Base-by-base conservation (phyloP, 2,888 invertebrate genomes). In the Tetragnatha montana region DNA sequence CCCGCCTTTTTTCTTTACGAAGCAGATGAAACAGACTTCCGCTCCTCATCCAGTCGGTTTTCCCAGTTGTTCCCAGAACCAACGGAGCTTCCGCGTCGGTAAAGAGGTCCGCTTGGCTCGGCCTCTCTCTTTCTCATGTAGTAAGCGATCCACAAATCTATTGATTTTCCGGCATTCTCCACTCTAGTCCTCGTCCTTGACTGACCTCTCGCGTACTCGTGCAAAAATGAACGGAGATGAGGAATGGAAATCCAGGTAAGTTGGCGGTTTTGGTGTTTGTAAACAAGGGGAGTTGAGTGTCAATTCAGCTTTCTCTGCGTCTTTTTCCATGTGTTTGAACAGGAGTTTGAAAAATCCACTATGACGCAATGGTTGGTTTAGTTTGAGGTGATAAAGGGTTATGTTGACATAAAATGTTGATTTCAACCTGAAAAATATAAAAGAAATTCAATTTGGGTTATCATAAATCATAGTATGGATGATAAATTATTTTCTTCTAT, bases 71-170 rank as follows among this genome's bases (percentile, higher is more conserved):
- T 78, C 78, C 17, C 51, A 78, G 78, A 78, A 78, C 19, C n/a
- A n/a, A n/a, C n/a, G n/a, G n/a, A 21, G 78, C 51, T 22, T 60
- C 60, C 51, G 78, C 78, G 60, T 8, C 60, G 22, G 78, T 78
- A 22, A 78, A 78, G 78, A 21, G 78, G 78, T 60, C 22, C 6
- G n/a, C 21, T 14, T 60, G 12, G 6, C 78, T 49, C 50, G 3
- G 60, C 51, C 51, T 60, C 49, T 78, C 22, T 60, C 78, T 10
- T 22, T 12, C 14, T 7, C 12, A 22, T 78, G 70, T 21, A n/a
- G 74, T 74, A 82, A 82, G 60, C 82, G 74, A 82, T 17, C 60
- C 35, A 60, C 76, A 82, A 82, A 82, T 74, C 73, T 73, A 82
- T 82, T 51, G 82, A 82, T 82, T 82, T 71, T 82, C 73, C 51